Evolutionary conservation across 2,797 vertebrate species (phyloP), one percentile per base, ranked within the genome.

Genomic region (Garrulus glandarius): DNA sequence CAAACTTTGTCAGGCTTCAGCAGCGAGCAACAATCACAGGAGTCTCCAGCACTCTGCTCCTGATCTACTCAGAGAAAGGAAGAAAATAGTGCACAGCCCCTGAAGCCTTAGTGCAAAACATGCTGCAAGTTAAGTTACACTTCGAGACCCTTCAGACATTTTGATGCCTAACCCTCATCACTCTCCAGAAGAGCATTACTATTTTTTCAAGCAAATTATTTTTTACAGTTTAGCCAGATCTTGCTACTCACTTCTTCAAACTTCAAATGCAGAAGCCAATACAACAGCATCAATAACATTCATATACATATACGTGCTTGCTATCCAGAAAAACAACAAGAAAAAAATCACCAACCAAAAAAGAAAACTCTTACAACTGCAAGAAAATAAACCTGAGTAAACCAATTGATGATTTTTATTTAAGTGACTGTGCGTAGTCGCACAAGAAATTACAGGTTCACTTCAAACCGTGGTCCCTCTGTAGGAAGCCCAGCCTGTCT

Each of bases 91-190:
- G 1, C 27, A 44, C 37, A 50, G 19, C 1, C 9, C 13, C 70
- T 30, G 29, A 29, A 34, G 13, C 9, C 11, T 12, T 10, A 52
- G 11, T 2, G 12, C 36, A 72, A 27, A 53, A 39, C 0, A 0
- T 7, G 9, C n/a, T 65, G 8, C 36, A 79, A 22, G 27, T 41
- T 4, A 1, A 72, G 7, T 16, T 15, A 47, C 9, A 23, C n/a
- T 27, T 64, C 12, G 24, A 75, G 12, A 60, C 17, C 12, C 29
- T 13, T 50, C 1, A 6, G 75, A 55, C 13, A 5, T 68, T 71
- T 39, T 52, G 9, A 9, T 49, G 34, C 3, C 7, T 41, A 69
- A 49, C 10, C 11, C 32, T 68, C 30, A 72, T 13, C 18, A n/a
- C 16, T 19, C 19, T 76, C 30, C 34, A 69, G 14, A 6, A 70